Evolutionary conservation across 2,888 invertebrate genomes (phyloP).

Genomic region (Labia minor): DNA sequence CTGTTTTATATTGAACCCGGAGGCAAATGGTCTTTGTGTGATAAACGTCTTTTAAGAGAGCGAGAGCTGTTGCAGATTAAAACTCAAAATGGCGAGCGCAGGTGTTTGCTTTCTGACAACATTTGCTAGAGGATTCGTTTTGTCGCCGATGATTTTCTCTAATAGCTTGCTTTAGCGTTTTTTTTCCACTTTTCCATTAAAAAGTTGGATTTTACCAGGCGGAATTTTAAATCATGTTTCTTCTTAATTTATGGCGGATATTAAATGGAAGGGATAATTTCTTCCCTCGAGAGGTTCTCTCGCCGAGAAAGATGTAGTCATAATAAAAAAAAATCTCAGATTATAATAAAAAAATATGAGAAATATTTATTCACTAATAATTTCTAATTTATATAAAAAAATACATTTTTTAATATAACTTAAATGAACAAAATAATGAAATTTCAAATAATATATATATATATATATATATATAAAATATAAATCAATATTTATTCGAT

Average conservation of each 20-base stretch:
- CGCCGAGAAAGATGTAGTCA: neutral
- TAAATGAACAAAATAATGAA: no score
- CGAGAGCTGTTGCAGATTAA: neutral
- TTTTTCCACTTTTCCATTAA: neutral
- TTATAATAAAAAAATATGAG: no score
- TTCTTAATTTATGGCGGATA: neutral
- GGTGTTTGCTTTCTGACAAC: conserved; percentile 13
- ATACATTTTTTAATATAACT: neutral
- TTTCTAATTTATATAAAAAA: neutral
- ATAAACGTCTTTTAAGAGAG: conserved; percentile 8
- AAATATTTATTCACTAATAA: no score
- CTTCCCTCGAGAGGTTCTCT: neutral
- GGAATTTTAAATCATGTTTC: conserved; percentile 7
- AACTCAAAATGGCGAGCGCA: conserved; percentile 4
- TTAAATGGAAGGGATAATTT: neutral
- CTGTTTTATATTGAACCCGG: neutral
- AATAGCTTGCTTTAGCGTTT: neutral
- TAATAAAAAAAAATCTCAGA: neutral
- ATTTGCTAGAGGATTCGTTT: neutral
- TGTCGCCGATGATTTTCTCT: neutral
- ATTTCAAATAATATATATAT: no score
- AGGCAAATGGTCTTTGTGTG: neutral
- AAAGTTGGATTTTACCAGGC: neutral
- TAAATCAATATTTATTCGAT: no score
- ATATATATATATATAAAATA: no score